A percentile compares a stretch with the other conserved stretches of the same genome.
Conservation (phyloP, 2,113 vertebrate genomes). For the Benitochromis conjunctus region DNA sequence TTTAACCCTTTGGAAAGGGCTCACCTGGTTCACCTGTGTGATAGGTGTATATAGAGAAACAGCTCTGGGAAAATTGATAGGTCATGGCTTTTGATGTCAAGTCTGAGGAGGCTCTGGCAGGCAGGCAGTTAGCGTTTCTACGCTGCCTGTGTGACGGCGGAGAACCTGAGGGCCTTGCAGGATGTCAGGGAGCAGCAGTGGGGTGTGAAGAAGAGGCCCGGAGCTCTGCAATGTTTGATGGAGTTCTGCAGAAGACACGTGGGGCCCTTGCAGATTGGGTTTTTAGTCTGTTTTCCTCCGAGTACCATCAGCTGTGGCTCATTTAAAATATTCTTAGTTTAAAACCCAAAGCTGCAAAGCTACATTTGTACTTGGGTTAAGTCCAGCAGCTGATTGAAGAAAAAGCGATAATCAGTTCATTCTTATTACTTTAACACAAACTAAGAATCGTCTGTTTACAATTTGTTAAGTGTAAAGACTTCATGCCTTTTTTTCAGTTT, state of each 20-base stretch:
- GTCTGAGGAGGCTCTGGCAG: not conserved
- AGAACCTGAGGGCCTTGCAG: constrained; percentile 9
- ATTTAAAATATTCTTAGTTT: not conserved
- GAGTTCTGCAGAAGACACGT: not conserved
- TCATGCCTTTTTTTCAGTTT: not conserved
- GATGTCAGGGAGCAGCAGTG: constrained; percentile 19
- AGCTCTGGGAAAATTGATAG: not conserved
- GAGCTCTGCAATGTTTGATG: not conserved
- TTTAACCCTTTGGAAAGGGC: not conserved
- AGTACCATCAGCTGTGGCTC: not conserved
- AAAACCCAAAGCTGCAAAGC: not conserved
- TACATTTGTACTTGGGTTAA: not conserved
- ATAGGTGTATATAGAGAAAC: not conserved
- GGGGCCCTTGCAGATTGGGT: not conserved
- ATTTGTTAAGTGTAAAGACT: not conserved
- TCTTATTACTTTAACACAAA: not conserved
- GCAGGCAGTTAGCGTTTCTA: not conserved
- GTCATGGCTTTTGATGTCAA: constrained; percentile 7
- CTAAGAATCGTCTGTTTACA: not conserved
- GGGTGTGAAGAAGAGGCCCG: not conserved
- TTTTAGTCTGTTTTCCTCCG: not conserved
- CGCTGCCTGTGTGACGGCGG: not conserved
- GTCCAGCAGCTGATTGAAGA: not conserved
- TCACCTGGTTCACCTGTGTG: not conserved
- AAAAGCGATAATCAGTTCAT: not conserved